These are phyloP conservation scores for Grus americana DNA, from an alignment of 2,113 vertebrate genomes.

Conservation along the genomic window DNA sequence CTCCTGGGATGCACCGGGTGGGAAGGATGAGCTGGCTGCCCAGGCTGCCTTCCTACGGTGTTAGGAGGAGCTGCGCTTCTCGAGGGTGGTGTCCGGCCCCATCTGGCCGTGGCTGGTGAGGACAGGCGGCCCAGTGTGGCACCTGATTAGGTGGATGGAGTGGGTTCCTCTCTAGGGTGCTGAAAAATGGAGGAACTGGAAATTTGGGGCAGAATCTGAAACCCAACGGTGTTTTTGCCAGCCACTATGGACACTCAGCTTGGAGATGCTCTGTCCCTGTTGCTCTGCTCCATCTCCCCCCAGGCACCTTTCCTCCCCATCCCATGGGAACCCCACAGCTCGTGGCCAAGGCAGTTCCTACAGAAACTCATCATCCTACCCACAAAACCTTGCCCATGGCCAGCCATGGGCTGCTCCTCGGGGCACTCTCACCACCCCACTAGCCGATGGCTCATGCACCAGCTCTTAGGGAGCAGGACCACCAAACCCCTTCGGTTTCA, in stretches of 20 bases:
- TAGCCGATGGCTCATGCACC: fast-evolving
- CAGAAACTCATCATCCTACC: background rate
- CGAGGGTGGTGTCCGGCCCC: fast-evolving
- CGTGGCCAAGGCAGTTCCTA: background rate
- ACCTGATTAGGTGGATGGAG: background rate
- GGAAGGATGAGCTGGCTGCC: background rate
- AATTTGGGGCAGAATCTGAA: background rate
- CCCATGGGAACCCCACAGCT: background rate
- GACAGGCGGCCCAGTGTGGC: background rate
- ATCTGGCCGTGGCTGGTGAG: background rate
- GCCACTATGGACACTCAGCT: background rate
- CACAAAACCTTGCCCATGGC: background rate
- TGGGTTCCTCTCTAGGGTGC: background rate
- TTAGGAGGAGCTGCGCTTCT: background rate
- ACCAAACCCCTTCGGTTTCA: fast-evolving
- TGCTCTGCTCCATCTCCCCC: background rate
- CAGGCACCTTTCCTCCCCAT: background rate
- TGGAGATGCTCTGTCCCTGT: background rate
- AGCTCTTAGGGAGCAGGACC: background rate
- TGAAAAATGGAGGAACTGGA: background rate
- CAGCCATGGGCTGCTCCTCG: background rate
- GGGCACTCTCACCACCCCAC: fast-evolving
- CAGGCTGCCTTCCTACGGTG: fast-evolving
- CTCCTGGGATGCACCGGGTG: background rate
- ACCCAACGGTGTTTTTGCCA: background rate